phyloP scores from a whole-genome alignment of 2,797 vertebrate species.

The Oryzias dopingdopingensis region DNA sequence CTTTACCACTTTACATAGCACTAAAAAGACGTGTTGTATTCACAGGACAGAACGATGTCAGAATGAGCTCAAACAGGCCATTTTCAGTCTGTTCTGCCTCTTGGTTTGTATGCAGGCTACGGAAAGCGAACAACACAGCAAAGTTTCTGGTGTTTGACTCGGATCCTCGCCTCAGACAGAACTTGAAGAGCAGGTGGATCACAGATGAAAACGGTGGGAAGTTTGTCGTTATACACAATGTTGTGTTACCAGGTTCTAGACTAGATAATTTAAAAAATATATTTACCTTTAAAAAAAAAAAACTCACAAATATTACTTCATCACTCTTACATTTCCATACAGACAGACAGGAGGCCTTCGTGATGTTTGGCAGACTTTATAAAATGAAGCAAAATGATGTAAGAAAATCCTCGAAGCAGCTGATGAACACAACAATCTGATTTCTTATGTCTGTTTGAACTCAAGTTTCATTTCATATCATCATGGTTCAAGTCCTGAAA shows the following conservation, averaged over 20 bases:
- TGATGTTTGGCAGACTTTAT: slow-evolving; percentile 67
- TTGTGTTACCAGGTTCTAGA: slow-evolving; percentile 50
- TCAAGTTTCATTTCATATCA: slow-evolving; percentile 36
- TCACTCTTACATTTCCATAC: slow-evolving; percentile 63
- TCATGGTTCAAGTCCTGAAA: slow-evolving; percentile 49
- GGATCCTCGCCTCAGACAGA: slow-evolving; percentile 61
- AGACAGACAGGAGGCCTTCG: slow-evolving; percentile 61
- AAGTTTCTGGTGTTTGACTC: slow-evolving; percentile 53
- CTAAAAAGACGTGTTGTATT: slow-evolving; percentile 78
- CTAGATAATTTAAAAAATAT: slow-evolving; percentile 51
- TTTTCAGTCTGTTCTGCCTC: slow-evolving; percentile 59
- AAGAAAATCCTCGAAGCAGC: slow-evolving; percentile 30
- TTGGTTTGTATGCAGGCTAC: slow-evolving; percentile 57
- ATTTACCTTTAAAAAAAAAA: slow-evolving; percentile 51
- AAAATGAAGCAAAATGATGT: slow-evolving; percentile 51
- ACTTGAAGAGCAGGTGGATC: slow-evolving; percentile 57
- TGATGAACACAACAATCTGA: slow-evolving; percentile 29
- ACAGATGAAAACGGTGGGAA: slow-evolving; percentile 59
- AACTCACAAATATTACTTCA: slow-evolving; percentile 64
- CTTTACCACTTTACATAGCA: slow-evolving; percentile 79
- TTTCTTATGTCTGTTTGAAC: slow-evolving; percentile 28
- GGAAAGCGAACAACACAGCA: slow-evolving; percentile 59
- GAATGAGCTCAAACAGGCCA: slow-evolving; percentile 52
- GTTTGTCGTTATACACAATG: slow-evolving; percentile 64
- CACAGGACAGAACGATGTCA: slow-evolving; percentile 61